A percentile compares a stretch with the other conserved stretches of the same genome.
phyloP scores from a whole-genome alignment of 2,797 vertebrate species.

The Gymnoscopelus braueri region DNA sequence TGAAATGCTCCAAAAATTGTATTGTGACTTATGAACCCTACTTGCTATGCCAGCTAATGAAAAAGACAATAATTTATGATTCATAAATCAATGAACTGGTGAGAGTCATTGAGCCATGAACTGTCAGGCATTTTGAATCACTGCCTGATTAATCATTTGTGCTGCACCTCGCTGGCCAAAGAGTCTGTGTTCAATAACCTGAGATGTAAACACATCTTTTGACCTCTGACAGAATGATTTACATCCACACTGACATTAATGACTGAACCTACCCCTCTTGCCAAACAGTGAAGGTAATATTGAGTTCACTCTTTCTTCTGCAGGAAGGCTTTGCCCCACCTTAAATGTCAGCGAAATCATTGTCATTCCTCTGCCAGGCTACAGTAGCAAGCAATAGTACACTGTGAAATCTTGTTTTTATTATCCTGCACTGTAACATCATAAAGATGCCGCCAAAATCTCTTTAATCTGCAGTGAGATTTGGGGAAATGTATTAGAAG shows the following conservation, averaged over 20 bases:
- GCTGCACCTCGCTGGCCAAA: conserved; percentile 50
- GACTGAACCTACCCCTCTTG: conserved; percentile 39
- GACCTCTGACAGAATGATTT: conserved; percentile 58
- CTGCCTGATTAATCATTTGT: conserved; percentile 65
- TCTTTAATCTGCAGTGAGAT: no score
- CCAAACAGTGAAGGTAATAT: conserved; percentile 34
- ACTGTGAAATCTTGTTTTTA: conserved; percentile 23
- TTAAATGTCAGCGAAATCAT: conserved; percentile 66
- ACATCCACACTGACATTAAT: conserved; percentile 36
- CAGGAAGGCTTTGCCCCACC: conserved; percentile 40
- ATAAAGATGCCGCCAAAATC: no score
- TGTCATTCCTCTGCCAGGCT: conserved; percentile 35
- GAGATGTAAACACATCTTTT: conserved; percentile 56
- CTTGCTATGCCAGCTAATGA: conserved; percentile 57
- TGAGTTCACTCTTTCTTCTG: conserved; percentile 33
- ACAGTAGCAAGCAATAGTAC: conserved; percentile 19
- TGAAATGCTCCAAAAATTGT: conserved; percentile 38
- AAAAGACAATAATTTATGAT: conserved; percentile 68
- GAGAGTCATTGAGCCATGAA: conserved; percentile 59
- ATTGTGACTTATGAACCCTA: conserved; percentile 41
- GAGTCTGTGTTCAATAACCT: conserved; percentile 27
- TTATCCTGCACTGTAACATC: background rate
- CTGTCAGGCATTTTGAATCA: conserved; percentile 54
- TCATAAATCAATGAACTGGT: conserved; percentile 60
- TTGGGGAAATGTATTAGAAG: no score